Evolutionary conservation across 2,113 vertebrate species (phyloP).

Genomic region (Okapia johnstoni): DNA sequence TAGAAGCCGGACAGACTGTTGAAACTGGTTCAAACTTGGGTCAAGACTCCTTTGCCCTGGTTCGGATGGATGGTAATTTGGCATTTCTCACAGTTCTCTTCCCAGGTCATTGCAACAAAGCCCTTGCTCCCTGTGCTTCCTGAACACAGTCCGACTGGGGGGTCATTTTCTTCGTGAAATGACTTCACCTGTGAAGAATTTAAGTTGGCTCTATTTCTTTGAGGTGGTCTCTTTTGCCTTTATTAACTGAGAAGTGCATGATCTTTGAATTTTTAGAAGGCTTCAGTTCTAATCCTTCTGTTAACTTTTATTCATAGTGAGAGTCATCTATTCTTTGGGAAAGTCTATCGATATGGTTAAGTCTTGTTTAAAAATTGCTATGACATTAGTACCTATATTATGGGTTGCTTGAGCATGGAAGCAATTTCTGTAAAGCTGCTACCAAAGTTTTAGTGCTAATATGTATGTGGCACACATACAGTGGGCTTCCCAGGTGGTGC

Average conservation of each 20-base stretch:
- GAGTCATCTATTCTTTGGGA: background rate
- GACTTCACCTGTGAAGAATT: background rate
- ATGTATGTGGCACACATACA: fast-evolving
- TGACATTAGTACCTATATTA: background rate
- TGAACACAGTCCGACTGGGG: too few species aligned
- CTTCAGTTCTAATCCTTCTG: background rate
- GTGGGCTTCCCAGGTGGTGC: background rate
- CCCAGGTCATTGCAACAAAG: background rate
- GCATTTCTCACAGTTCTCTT: background rate
- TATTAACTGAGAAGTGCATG: background rate
- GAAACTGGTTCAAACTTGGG: background rate
- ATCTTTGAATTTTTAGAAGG: background rate
- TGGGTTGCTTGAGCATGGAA: background rate
- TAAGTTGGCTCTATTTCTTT: background rate
- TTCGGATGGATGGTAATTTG: background rate
- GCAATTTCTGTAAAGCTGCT: background rate
- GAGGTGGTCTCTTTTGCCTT: background rate
- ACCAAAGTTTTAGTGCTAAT: background rate
- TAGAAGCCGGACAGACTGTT: background rate
- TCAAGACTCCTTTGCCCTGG: background rate
- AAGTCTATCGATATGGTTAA: background rate
- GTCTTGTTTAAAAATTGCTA: background rate
- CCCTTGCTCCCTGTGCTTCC: background rate
- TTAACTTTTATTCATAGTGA: background rate
- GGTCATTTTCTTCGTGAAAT: background rate